Evolutionary conservation across 2,888 invertebrate genomes (phyloP), one percentile per base, ranked within the genome.

Genomic region (Acrobeloides nanus): DNA sequence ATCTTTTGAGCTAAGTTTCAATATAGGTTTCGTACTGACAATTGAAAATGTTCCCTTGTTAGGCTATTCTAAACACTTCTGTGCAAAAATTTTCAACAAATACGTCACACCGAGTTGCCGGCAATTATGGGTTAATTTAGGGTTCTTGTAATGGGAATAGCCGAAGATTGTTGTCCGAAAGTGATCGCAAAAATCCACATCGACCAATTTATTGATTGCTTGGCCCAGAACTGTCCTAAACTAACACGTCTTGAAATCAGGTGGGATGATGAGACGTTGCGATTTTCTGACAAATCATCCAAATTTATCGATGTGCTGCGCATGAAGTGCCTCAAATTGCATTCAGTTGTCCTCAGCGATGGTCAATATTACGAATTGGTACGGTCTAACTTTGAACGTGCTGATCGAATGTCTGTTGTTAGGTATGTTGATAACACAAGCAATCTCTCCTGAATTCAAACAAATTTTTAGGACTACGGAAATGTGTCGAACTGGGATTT

Each of bases 311-410:
- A 99, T 76, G 86, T 92, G 38, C 80, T 99, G 53, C 84, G 97
- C 37, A 87, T 97, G 34, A 89, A 89, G 73, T 95, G 95, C 70
- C 81, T 90, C 1, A 87, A 89, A 74, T 79, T 99, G 40, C 84
- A 84, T 62, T 90, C 92, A 67, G 82, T 97, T 57, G 89, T 89
- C 15, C 81, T 99, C 34, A 90, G 92, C 73, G 97, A 99, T 75
- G 97, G 97, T 1, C 86, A 95, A 51, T 99, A 99, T 77, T 99
- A 93, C 75, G 97, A 97, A 78, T 86, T 95, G 62, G 93, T 93
- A 27, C 92, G 95, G 76, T 95, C 95, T 0, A 99, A 99, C 78
- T 99, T 95, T 76, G 95, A 97, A 77, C 82, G 97, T 67, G 95
- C 97, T 1, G 97, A 95, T 77, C 82, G 97, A 60, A 83, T 83